phyloP scores from a whole-genome alignment of 2,888 invertebrate genomes.

The Pantelozetes paolii region DNA sequence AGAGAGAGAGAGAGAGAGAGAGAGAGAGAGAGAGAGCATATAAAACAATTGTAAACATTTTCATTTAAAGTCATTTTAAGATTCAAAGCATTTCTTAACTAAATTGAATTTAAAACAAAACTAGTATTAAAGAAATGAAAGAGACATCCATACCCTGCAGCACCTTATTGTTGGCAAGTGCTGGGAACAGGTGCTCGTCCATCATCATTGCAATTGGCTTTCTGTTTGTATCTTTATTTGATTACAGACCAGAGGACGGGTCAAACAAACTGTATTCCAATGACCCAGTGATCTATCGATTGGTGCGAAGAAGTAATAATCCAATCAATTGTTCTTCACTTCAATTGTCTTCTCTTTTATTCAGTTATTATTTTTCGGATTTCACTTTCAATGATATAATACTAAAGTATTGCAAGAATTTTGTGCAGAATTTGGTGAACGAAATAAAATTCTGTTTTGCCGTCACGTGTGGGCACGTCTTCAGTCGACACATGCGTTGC shows the following conservation, averaged over 20 bases:
- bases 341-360: too few relatives aligned
- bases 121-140: too few relatives aligned
- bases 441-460: not conserved
- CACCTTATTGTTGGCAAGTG: conserved; percentile 40
- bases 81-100: too few relatives aligned
- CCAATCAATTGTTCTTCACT: not conserved
- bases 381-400: conserved; percentile 1
- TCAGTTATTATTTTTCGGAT: conserved; percentile 3
- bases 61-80: too few relatives aligned
- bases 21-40: too few relatives aligned
- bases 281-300: conserved; percentile 25
- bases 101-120: too few relatives aligned
- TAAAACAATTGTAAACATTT: too few relatives aligned
- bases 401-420: conserved; percentile 26
- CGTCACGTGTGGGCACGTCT: conserved; percentile 1
- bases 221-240: too few relatives aligned
- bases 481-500: conserved; percentile 10
- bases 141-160: conserved; percentile 35
- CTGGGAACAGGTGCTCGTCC: conserved; percentile 39
- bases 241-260: not conserved
- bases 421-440: not conserved
- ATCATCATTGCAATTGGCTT: conserved; percentile 31
- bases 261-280: not conserved
- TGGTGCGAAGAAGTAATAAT: not conserved
- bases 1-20: not conserved